These are phyloP conservation scores for Lamprotornis superbus DNA, from an alignment of 2,113 vertebrate genomes.

Conservation along the genomic window DNA sequence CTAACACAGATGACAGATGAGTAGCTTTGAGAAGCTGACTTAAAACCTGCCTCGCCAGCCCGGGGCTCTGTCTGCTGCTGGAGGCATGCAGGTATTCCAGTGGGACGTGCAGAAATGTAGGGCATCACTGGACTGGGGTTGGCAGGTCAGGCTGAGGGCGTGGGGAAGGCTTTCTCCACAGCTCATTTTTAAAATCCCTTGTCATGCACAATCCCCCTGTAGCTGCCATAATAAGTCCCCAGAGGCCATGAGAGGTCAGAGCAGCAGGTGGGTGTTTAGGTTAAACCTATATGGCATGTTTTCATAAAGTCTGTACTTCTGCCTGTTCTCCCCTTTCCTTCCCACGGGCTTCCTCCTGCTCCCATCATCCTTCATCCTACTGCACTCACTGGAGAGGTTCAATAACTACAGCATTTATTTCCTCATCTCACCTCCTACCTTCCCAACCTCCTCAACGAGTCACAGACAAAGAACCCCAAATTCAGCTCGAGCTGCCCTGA, in stretches of 20 bases:
- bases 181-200: constrained; percentile 11
- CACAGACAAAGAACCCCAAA: neutral
- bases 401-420: neutral
- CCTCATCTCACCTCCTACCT: neutral
- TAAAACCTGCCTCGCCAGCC: neutral
- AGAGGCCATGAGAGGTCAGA: neutral
- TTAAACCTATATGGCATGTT: neutral
- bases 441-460: neutral
- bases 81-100: constrained; percentile 30
- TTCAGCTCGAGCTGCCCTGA: neutral
- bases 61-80: neutral
- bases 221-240: neutral
- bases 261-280: neutral
- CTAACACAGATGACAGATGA: neutral
- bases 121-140: neutral
- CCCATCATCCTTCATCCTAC: neutral
- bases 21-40: neutral
- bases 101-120: constrained; percentile 34
- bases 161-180: neutral
- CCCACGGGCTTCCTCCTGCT: neutral
- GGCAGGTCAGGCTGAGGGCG: constrained; percentile 1
- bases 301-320: neutral
- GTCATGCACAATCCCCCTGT: neutral
- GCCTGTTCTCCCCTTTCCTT: neutral
- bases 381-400: neutral